A percentile compares a stretch with the other conserved stretches of the same genome.
Conservation (phyloP, 2,113 vertebrate species). For the Cairina moschata region DNA sequence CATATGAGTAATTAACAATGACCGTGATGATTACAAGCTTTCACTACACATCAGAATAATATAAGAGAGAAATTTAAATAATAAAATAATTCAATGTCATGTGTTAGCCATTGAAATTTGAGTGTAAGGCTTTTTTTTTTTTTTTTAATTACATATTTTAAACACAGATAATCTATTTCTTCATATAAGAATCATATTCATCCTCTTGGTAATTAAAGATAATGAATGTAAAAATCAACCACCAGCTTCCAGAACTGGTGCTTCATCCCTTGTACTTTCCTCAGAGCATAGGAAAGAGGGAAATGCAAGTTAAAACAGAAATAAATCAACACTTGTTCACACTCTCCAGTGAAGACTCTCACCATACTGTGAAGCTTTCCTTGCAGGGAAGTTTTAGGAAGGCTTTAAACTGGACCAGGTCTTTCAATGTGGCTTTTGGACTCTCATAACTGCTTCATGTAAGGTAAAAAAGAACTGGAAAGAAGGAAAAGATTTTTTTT, state of each 20-base stretch:
- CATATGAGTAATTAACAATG: neutral
- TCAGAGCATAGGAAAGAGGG: neutral
- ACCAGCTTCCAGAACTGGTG: neutral
- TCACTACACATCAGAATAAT: neutral
- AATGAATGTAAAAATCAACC: neutral
- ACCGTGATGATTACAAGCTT: neutral
- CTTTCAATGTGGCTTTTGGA: neutral
- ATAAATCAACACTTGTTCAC: neutral
- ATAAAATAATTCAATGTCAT: neutral
- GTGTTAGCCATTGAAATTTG: neutral
- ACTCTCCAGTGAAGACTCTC: neutral
- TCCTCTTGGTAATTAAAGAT: neutral
- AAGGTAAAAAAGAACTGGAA: neutral
- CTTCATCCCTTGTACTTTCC: neutral
- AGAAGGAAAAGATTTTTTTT: neutral
- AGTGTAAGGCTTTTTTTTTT: neutral
- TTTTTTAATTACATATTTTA: neutral
- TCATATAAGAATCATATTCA: neutral
- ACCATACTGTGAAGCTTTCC: neutral
- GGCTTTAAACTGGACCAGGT: neutral
- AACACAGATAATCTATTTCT: neutral
- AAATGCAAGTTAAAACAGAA: neutral
- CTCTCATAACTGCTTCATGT: neutral
- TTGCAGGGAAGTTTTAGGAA: neutral
- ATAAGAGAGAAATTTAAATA: neutral